Percentiles rank a stretch among this genome's conserved stretches.
Evolutionary conservation across 1,140 invertebrate species (phyloP).

Genomic region (Cataglyphis hispanica): DNA sequence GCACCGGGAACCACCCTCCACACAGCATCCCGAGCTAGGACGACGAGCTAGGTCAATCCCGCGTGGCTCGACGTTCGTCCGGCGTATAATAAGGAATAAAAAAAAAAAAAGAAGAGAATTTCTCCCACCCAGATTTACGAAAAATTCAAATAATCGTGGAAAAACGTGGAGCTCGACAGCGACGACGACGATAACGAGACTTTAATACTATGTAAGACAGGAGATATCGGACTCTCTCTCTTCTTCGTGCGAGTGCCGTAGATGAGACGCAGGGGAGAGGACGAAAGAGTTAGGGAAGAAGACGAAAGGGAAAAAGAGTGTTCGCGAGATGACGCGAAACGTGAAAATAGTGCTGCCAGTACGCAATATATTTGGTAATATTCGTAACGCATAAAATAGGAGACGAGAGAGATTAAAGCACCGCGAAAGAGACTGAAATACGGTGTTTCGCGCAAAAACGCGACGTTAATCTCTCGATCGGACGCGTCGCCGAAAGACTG

Average conservation of each 20-base stretch:
- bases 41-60: constrained; percentile 40
- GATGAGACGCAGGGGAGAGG: constrained; percentile 14
- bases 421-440: constrained; percentile 26
- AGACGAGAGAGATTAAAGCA: constrained; percentile 30
- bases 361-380: constrained; percentile 80
- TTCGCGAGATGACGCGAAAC: constrained; percentile 62
- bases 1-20: constrained; percentile 47
- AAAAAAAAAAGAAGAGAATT: background rate
- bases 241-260: constrained; percentile 59
- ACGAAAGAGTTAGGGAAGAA: background rate
- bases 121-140: constrained; percentile 37
- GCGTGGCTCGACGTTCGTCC: constrained; percentile 62
- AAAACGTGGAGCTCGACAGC: constrained; percentile 7
- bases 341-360: constrained; percentile 80
- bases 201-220: background rate
- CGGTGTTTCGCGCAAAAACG: constrained; percentile 28
- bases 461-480: constrained; percentile 40
- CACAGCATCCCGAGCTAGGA: constrained; percentile 52
- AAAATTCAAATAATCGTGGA: background rate
- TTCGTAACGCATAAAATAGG: constrained; percentile 71
- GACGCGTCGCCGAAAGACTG: constrained; percentile 54
- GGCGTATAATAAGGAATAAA: constrained; percentile 20
- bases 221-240: constrained; percentile 41
- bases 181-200: constrained; percentile 25
- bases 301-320: constrained; percentile 26